Evolutionary conservation across 2,888 invertebrate species (phyloP).

Genomic region (Cristatella mucedo): DNA sequence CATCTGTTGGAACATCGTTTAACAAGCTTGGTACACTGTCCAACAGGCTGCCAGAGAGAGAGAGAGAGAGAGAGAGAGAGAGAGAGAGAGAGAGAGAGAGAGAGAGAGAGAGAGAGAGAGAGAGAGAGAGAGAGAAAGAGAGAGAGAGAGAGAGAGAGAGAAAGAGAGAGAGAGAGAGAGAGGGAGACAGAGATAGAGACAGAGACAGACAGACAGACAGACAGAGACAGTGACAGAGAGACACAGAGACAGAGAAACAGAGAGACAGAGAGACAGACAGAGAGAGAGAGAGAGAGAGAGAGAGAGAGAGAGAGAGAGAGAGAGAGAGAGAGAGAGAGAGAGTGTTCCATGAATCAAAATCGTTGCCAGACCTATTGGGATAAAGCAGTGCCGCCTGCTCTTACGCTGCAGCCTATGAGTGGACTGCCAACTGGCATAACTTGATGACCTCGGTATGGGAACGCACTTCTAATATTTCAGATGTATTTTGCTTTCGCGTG

Average conservation of each 20-base stretch:
- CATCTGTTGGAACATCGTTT: no score
- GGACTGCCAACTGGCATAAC: no score
- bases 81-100: slow-evolving; percentile 9
- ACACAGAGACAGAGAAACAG: slow-evolving; percentile 4
- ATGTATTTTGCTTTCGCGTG: no score
- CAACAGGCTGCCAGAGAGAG: no score
- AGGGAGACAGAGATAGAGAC: no score
- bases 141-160: slow-evolving; percentile 2
- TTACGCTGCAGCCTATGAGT: no score
- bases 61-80: slow-evolving; percentile 10
- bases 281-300: slow-evolving; percentile 9
- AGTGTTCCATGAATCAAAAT: no score
- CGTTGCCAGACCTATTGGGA: no score
- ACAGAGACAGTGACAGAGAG: slow-evolving; percentile 4
- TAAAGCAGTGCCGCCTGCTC: no score
- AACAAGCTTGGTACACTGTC: no score
- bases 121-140: slow-evolving; percentile 7
- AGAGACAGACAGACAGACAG: slow-evolving; percentile 4
- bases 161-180: slow-evolving; percentile 7
- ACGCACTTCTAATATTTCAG: no score
- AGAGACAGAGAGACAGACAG: slow-evolving; percentile 8
- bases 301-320: slow-evolving; percentile 10
- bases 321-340: slow-evolving; percentile 10
- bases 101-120: slow-evolving; percentile 5
- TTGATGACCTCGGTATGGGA: no score